A percentile compares a stretch with the other conserved stretches of the same genome.
Evolutionary conservation across 2,797 vertebrate species (phyloP).

Genomic region (Tamandua tetradactyla): DNA sequence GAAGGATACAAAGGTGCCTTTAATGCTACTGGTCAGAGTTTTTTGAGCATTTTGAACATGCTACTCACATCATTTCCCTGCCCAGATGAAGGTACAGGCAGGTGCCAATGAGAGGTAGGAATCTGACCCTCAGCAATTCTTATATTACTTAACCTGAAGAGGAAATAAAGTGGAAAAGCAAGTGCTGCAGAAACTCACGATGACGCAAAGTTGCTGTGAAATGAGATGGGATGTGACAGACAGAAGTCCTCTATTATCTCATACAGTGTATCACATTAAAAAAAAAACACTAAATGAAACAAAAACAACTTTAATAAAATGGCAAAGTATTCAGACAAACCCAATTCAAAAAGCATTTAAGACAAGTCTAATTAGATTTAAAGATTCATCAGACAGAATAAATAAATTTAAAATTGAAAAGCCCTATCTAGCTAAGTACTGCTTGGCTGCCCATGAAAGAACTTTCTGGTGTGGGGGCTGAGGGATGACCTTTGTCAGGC

Average conservation of each 20-base stretch:
- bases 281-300: too few species aligned
- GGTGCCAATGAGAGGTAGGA: rapidly evolving
- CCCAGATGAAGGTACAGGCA: background rate
- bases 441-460: background rate
- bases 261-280: background rate
- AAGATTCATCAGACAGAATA: background rate
- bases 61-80: background rate
- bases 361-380: background rate
- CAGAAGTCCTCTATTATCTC: background rate
- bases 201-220: background rate
- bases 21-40: too few species aligned
- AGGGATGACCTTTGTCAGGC: too few species aligned
- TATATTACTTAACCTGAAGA: background rate
- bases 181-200: background rate
- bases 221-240: background rate
- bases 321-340: background rate
- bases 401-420: background rate
- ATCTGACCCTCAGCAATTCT: background rate
- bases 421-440: background rate
- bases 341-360: too few species aligned
- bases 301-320: background rate
- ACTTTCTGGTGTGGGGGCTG: background rate
- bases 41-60: too few species aligned
- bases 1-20: background rate
- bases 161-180: background rate